phyloP scores from a whole-genome alignment of 2,888 invertebrate species.

The Luperina testacea region DNA sequence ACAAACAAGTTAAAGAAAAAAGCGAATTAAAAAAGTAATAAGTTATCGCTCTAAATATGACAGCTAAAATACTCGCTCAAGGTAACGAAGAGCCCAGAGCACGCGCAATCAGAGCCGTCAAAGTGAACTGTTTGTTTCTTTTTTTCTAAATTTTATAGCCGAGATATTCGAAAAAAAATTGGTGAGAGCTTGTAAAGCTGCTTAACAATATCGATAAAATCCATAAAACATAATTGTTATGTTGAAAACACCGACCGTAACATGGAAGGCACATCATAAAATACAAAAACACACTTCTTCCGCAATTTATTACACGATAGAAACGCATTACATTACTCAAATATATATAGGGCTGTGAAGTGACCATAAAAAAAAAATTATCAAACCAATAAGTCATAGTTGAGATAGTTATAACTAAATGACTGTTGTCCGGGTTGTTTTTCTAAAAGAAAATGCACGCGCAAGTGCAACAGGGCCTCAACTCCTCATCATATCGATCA shows the following conservation, averaged over 20 bases:
- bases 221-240: slow-evolving; percentile 28
- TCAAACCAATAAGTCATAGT: background rate
- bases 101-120: slow-evolving; percentile 35
- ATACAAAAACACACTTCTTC: background rate
- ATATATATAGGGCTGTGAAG: background rate
- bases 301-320: background rate
- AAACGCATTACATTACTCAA: slow-evolving; percentile 2
- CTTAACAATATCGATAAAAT: slow-evolving; percentile 16
- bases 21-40: background rate
- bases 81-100: slow-evolving; percentile 4
- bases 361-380: background rate
- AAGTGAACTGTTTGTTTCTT: background rate
- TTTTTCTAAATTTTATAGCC: background rate
- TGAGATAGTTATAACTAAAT: background rate
- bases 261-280: slow-evolving; percentile 18
- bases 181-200: background rate
- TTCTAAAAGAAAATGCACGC: slow-evolving; percentile 25
- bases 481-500: slow-evolving; percentile 36
- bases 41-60: slow-evolving; percentile 29
- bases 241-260: background rate
- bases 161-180: slow-evolving; percentile 7
- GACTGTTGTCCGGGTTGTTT: background rate
- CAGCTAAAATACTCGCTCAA: slow-evolving; percentile 15
- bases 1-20: slow-evolving; percentile 16
- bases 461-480: slow-evolving; percentile 45